Percentiles rank a stretch among this genome's conserved stretches.
phyloP scores from a whole-genome alignment of 2,113 vertebrate species.

The Melierax canorus region DNA sequence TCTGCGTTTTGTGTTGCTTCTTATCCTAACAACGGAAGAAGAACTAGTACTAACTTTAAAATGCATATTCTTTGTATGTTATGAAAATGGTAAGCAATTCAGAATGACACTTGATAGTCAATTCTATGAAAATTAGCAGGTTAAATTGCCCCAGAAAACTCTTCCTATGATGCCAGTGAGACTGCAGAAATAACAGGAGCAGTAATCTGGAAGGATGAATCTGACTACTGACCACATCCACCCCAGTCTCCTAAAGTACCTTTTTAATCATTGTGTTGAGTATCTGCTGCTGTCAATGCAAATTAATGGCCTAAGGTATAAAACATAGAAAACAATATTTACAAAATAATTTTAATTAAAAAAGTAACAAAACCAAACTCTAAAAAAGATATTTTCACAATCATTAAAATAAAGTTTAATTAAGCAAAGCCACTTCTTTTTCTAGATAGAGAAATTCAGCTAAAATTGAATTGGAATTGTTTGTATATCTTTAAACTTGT shows the following conservation, averaged over 20 bases:
- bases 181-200: neutral
- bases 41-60: neutral
- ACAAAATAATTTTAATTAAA: slow-evolving; percentile 67
- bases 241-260: neutral
- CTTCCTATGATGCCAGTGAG: neutral
- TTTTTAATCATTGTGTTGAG: neutral
- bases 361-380: slow-evolving; percentile 37
- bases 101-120: neutral
- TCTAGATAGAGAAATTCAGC: slow-evolving; percentile 22
- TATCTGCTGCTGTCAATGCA: slow-evolving; percentile 17
- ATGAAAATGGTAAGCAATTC: neutral
- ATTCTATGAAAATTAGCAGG: neutral
- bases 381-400: slow-evolving; percentile 55
- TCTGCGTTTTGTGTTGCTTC: neutral
- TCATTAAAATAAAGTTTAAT: slow-evolving; percentile 57
- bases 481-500: slow-evolving; percentile 38
- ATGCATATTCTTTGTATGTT: neutral
- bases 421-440: slow-evolving; percentile 33
- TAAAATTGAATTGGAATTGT: slow-evolving; percentile 17
- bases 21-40: neutral
- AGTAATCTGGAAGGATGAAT: neutral
- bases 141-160: neutral
- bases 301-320: slow-evolving; percentile 33
- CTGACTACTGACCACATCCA: neutral
- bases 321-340: slow-evolving; percentile 62